Percentiles rank a stretch among this genome's conserved stretches.
phyloP scores from a whole-genome alignment of 2,113 vertebrate species.

The Salminus brasiliensis region DNA sequence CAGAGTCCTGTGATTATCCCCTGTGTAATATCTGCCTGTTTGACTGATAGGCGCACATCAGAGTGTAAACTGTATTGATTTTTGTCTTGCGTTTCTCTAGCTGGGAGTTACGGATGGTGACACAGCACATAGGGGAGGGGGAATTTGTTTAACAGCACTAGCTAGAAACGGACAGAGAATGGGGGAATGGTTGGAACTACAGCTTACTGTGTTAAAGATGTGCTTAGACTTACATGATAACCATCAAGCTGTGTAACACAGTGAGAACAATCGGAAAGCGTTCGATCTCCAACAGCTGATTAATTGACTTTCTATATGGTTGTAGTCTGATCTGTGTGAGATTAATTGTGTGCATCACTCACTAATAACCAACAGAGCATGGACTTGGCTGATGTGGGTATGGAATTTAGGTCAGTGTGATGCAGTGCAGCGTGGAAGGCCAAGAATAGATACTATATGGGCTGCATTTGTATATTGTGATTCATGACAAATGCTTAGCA shows the following conservation, averaged over 20 bases:
- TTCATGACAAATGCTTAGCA: background rate
- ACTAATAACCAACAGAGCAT: background rate
- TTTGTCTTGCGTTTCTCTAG: slow-evolving; percentile 14
- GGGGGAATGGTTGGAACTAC: background rate
- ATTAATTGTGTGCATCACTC: background rate
- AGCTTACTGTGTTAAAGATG: background rate
- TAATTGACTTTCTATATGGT: background rate
- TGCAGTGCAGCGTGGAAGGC: background rate
- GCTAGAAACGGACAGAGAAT: background rate
- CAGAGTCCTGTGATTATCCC: background rate
- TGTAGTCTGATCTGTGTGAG: background rate
- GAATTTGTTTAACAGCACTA: background rate
- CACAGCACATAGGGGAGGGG: background rate
- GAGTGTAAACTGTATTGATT: slow-evolving; percentile 32
- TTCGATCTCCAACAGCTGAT: background rate
- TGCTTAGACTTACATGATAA: background rate
- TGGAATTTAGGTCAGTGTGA: background rate
- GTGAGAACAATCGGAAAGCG: background rate
- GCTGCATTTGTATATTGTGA: background rate
- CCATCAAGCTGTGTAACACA: background rate
- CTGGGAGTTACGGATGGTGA: slow-evolving; percentile 5
- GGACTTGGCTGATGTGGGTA: background rate
- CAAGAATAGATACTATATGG: background rate
- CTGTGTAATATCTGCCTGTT: background rate
- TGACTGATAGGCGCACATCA: slow-evolving; percentile 1